Conservation (phyloP, 2,888 invertebrate genomes). For the Apantesis nais region DNA sequence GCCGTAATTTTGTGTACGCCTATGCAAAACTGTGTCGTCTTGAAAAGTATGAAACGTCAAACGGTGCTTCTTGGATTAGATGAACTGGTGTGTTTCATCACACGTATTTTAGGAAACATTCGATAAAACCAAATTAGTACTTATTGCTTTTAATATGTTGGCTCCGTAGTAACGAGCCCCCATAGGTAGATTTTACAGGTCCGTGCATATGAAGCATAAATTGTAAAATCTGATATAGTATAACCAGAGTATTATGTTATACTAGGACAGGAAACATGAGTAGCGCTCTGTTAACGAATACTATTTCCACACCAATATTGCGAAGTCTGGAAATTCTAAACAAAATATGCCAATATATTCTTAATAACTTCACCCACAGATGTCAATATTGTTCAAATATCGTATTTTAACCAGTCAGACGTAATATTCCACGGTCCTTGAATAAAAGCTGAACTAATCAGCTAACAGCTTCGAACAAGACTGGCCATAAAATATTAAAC, state of each 20-base stretch:
- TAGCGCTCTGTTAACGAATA: constrained; percentile 47
- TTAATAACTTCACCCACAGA: constrained; percentile 13
- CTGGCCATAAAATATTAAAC: constrained; percentile 47
- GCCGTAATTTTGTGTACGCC: no score
- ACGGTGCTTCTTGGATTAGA: no score
- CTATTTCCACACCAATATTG: constrained; percentile 58
- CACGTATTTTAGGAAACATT: no score
- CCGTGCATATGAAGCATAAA: not conserved
- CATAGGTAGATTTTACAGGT: not conserved
- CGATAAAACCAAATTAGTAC: not conserved
- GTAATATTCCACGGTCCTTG: constrained; percentile 37
- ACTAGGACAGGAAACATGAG: constrained; percentile 49
- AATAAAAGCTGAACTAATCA: constrained; percentile 64
- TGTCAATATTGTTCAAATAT: constrained; percentile 26
- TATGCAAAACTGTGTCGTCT: no score
- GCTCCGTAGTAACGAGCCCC: no score
- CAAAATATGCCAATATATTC: not conserved
- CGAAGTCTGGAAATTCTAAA: constrained; percentile 23
- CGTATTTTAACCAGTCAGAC: constrained; percentile 32
- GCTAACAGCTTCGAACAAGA: constrained; percentile 41
- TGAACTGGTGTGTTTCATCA: no score
- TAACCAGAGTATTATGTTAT: constrained; percentile 22
- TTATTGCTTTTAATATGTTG: no score
- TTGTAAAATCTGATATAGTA: constrained; percentile 40
- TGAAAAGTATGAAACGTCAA: no score